These are phyloP conservation scores for Ceramica pisi DNA, from an alignment of 2,888 invertebrate species.

Conservation along the genomic window DNA sequence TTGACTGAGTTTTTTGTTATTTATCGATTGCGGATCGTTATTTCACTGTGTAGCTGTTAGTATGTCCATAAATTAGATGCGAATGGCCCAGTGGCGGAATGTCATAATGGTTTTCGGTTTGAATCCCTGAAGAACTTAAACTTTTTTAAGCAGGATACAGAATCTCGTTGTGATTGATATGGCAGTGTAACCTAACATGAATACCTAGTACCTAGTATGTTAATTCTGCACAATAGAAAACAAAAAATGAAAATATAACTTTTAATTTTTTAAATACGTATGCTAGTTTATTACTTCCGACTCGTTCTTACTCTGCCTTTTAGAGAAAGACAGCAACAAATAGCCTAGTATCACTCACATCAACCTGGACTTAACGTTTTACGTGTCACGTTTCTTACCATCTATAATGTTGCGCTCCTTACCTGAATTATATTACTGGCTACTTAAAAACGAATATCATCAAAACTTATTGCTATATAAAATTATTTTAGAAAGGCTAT, in stretches of 20 bases:
- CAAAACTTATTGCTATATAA: slow-evolving; percentile 42
- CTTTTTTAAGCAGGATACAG: slow-evolving; percentile 3
- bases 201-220: too few relatives aligned
- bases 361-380: neutral
- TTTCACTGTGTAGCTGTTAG: slow-evolving; percentile 60
- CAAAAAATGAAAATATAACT: too few relatives aligned
- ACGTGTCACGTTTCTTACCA: slow-evolving; percentile 13
- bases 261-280: too few relatives aligned
- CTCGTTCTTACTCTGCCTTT: neutral
- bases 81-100: slow-evolving; percentile 42
- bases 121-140: slow-evolving; percentile 6
- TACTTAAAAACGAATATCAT: slow-evolving; percentile 50
- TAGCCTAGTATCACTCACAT: neutral
- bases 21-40: slow-evolving; percentile 61
- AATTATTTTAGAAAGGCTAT: slow-evolving; percentile 52
- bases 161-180: neutral
- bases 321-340: slow-evolving; percentile 2
- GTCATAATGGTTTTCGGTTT: slow-evolving; percentile 40
- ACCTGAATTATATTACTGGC: slow-evolving; percentile 47
- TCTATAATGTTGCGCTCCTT: slow-evolving; percentile 16
- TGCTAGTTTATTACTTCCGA: neutral
- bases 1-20: slow-evolving; percentile 63
- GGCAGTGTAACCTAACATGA: neutral
- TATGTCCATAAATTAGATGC: slow-evolving; percentile 57
- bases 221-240: too few relatives aligned